Base-by-base conservation (phyloP, 2,888 invertebrate genomes). In the Orchestes rusci region DNA sequence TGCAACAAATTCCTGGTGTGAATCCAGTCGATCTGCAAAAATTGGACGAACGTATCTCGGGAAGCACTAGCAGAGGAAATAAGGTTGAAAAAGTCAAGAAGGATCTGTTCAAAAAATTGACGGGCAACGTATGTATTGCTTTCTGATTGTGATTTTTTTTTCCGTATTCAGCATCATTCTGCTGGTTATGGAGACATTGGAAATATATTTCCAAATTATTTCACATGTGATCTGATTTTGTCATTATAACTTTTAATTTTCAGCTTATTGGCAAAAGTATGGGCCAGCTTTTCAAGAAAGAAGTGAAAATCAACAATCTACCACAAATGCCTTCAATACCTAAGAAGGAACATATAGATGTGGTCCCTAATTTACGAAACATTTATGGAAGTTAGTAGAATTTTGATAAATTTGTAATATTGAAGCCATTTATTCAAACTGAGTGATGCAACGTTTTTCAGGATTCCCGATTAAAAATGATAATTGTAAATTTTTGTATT, bases 31-130 rank as follows among this genome's bases (percentile, higher is more conserved):
- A 88, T 67, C 69, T 92, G 52, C 85, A 88, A 63, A 81, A 86
- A 51, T 78, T 92, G 45, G 92, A 93, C 66, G 91, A 92, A 61
- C 84, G 87, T 63, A 80, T 91, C 64, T 71, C 77, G 18, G 72
- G 73, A 1, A 72, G 72, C 39, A 76, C 78, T 12, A 72, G 77
- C 54, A 82, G 82, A 58, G 84, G 85, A 39, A 79, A 82, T 62
- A 85, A 88, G 67, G 80, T 86, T 32, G 92, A 93, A 63, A 91
- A 91, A 65, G 84, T 84, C 57, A 92, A 90, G 65, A 88, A 90
- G 56, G 93, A 94, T 64, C 73, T 88, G 37, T 93, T 93, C 69
- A 91, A 85, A 71, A 91, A 90, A 69, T 80, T 89, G 55, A 89
- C 90, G 5, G 79, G 81, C 48, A 80, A 82, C 70, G 85, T 85